Percentiles rank a stretch among this genome's conserved stretches.
phyloP scores from a whole-genome alignment of 1,140 invertebrate genomes.

The Thaumatotibia leucotreta region DNA sequence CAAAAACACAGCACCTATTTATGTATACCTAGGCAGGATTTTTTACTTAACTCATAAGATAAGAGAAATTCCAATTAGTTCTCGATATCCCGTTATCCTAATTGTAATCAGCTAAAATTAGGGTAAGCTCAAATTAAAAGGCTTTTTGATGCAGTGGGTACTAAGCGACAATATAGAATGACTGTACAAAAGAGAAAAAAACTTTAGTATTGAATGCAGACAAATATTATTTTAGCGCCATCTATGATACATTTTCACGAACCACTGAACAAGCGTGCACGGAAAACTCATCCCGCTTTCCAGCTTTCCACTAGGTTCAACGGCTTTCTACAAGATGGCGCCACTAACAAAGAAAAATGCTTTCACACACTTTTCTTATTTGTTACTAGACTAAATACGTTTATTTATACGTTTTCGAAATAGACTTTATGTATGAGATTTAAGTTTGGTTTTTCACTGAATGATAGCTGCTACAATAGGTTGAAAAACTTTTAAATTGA shows the following conservation, averaged over 20 bases:
- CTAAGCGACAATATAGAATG: no score
- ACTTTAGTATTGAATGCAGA: background rate
- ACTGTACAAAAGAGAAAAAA: background rate
- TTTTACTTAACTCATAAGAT: no score
- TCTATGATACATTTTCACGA: background rate
- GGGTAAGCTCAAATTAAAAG: no score
- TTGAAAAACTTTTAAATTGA: background rate
- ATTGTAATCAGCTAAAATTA: no score
- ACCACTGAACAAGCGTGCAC: background rate
- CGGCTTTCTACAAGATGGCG: constrained; percentile 13
- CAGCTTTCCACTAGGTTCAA: background rate
- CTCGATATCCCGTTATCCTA: no score
- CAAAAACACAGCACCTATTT: no score
- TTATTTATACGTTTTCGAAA: background rate
- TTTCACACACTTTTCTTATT: background rate
- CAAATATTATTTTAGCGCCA: background rate
- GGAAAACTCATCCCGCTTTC: background rate
- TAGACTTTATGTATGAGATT: background rate
- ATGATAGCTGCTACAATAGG: background rate
- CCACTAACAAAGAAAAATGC: background rate
- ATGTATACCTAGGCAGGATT: no score
- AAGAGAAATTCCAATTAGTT: no score
- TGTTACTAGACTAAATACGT: background rate
- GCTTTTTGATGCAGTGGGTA: no score
- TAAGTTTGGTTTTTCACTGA: background rate